Base-by-base conservation (phyloP, 2,888 invertebrate genomes). In the Teinopalpus imperialis region DNA sequence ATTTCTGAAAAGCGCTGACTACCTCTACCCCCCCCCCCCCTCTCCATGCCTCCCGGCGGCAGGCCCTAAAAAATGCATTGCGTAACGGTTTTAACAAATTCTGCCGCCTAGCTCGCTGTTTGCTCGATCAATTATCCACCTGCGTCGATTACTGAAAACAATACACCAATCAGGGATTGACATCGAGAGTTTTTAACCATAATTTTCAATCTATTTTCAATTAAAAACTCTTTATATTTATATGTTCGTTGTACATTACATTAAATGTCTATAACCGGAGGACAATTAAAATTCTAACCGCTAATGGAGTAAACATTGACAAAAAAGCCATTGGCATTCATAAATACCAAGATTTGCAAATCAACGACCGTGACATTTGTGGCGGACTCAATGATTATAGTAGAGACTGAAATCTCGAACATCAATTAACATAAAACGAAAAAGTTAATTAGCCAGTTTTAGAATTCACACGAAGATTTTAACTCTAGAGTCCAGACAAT, bases 51-150 rank as follows among this genome's bases (percentile, higher is more conserved):
- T 57, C 68, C 69, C 74, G 73, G 68, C 66, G 64, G 63, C 70
- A 78, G 78, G 74, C 81, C 86, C 86, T 87, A 83, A 87, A 87
- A 87, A 88, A 87, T 88, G 87, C 87, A 88, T 86, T 88, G 87
- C 86, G 85, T 87, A 88, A 88, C 85, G 77, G 80, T 81, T 82
- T 79, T 76, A 71, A 74, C 74, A 76, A 81, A 81, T 80, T 73
- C 64, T 60, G 55, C 55, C 47, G 41, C 48, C 53, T 30, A 40
- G 43, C 34, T 48, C 50, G 50, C 75, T 79, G 81, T 82, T 82
- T 81, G 78, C 73, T 71, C 78, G 75, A 86, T 86, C 83, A 86
- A 85, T 85, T 82, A 81, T 81, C 76, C 73, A 82, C 83, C 83
- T 82, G 81, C 56, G 45, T 52, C 30, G 41, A 30, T 13, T 27